Base-by-base conservation (phyloP, 2,797 vertebrate genomes). In the Alcedo quadribrachys region DNA sequence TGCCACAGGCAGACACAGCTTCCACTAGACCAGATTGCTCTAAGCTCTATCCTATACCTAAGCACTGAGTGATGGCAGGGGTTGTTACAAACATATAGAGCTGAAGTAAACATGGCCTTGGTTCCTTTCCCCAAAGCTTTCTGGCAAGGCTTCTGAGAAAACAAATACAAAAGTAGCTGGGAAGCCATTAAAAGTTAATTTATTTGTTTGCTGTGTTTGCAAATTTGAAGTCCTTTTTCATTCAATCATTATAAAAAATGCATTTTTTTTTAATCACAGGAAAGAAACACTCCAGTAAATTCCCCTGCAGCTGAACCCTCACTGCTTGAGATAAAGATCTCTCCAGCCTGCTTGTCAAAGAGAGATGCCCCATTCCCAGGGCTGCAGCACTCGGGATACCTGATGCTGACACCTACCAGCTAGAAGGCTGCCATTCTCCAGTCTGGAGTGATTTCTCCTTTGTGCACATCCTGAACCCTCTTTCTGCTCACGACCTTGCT, bases 171-270 rank as follows among this genome's bases (percentile, higher is more conserved):
- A 73, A 92, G 48, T 18, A 54, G 74, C 68, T 77, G 81, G 75
- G 42, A 89, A 74, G 78, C 20, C 87, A 43, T 87, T 54, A 75
- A 25, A 90, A 91, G 86, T 65, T 54, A 53, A 94, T 91, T 81
- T 73, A 58, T 73, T 79, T 76, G 45, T 67, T 82, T 69, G 81
- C 88, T 81, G 86, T 0, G 0, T 35, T 60, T 33, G 81, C 57
- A 43, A 7, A 70, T 46, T 32, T 45, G 37, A 50, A 1, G 24
- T 13, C 63, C 48, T 88, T 91, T 73, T 28, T 4, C 40, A 86
- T 91, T 82, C 85, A 13, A 5, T 32, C 7, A 10, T 6, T 58
- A 15, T 10, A 58, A n/a, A 66, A 35, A 81, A 81, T 4, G 30
- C 22, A 17, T 35, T 71, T 54, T n/a, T 63, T 58, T 5, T 40